phyloP scores from a whole-genome alignment of 2,888 invertebrate species.

The Tillus elongatus region DNA sequence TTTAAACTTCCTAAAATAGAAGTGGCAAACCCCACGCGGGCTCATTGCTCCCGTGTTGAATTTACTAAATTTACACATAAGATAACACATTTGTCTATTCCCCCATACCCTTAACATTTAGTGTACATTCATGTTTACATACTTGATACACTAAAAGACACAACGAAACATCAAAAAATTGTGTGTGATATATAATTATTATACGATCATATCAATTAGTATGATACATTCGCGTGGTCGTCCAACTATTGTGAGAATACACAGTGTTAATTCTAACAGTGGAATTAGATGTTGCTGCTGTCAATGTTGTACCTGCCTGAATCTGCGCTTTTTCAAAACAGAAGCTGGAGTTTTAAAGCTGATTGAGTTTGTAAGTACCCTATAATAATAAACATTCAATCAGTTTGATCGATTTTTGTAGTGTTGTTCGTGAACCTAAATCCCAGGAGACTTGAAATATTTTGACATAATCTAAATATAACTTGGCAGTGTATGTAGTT shows the following conservation, averaged over 20 bases:
- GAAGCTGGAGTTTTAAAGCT: conserved; percentile 67
- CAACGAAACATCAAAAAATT: too few species aligned
- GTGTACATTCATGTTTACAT: too few species aligned
- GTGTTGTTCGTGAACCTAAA: too few species aligned
- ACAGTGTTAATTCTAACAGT: conserved; percentile 13
- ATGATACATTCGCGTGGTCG: conserved; percentile 43
- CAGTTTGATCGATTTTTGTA: conserved; percentile 7
- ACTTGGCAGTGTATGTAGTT: too few species aligned
- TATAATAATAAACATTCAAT: conserved; percentile 4
- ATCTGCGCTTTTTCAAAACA: conserved; percentile 64
- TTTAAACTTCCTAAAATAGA: conserved; percentile 1
- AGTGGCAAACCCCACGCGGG: not conserved
- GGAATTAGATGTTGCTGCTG: conserved; percentile 62
- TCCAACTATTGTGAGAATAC: conserved; percentile 45
- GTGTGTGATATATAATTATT: too few species aligned
- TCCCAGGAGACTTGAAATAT: too few species aligned
- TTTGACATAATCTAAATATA: too few species aligned
- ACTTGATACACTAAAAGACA: too few species aligned
- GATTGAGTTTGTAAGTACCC: conserved; percentile 64
- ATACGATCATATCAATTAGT: too few species aligned
- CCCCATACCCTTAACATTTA: too few species aligned
- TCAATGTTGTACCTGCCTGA: conserved; percentile 68
- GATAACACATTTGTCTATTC: too few species aligned
- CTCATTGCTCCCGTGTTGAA: not conserved
- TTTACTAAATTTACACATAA: too few species aligned